Conservation (phyloP, 2,797 vertebrate species). For the Sebastes itinus region DNA sequence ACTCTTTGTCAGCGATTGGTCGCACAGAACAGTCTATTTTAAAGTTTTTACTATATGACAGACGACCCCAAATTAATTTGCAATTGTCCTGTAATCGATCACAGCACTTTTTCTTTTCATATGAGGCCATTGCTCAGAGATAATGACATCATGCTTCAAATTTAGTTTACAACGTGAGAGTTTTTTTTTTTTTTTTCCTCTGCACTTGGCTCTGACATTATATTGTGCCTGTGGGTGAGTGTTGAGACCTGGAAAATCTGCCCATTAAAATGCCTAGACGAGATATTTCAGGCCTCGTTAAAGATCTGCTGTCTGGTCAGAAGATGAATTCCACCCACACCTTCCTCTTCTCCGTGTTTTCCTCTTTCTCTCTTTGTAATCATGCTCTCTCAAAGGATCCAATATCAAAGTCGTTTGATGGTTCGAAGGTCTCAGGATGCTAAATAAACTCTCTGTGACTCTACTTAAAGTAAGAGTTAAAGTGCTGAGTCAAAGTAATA, state of each 20-base stretch:
- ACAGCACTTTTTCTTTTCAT: conserved; percentile 13
- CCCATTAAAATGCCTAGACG: conserved; percentile 43
- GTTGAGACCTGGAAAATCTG: conserved; percentile 50
- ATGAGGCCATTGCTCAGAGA: conserved; percentile 9
- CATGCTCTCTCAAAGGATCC: conserved; percentile 15
- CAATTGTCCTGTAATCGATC: conserved; percentile 26
- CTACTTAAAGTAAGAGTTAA: neutral
- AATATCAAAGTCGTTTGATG: neutral
- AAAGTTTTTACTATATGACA: neutral
- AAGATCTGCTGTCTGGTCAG: conserved; percentile 57
- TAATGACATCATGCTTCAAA: conserved; percentile 26
- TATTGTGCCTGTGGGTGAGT: conserved; percentile 30
- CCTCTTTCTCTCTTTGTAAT: conserved; percentile 12
- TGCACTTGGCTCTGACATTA: conserved; percentile 29
- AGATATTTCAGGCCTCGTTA: conserved; percentile 55
- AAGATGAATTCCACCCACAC: conserved; percentile 52
- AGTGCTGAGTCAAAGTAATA: neutral
- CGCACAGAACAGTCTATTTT: neutral
- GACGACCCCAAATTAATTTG: neutral
- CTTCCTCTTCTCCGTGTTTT: conserved; percentile 22
- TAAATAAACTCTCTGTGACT: conserved; percentile 1
- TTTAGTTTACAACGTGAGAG: neutral
- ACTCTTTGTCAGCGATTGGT: neutral
- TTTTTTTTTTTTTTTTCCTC: neutral
- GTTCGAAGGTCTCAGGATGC: conserved; percentile 2